Percentiles rank a stretch among this genome's conserved stretches.
These are phyloP conservation scores for Neoarius graeffei DNA, from an alignment of 2,113 vertebrate species.

Conservation along the genomic window DNA sequence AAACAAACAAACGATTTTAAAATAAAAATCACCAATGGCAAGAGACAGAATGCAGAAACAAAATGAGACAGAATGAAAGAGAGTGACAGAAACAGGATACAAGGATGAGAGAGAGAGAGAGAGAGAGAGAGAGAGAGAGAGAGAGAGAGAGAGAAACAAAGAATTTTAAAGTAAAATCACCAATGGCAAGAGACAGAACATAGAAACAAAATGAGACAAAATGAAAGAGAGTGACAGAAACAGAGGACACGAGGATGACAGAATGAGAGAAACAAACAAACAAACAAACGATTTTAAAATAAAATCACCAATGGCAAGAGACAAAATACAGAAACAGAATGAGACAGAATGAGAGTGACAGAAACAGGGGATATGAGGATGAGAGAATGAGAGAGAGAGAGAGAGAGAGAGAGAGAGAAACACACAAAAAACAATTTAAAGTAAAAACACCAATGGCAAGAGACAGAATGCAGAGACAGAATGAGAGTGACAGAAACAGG, in stretches of 20 bases:
- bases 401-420: constrained; percentile 12
- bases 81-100: neutral
- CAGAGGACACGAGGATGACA: no score
- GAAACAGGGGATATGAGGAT: neutral
- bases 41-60: no score
- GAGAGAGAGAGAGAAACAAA: neutral
- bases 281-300: neutral
- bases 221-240: neutral
- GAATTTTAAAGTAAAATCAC: no score
- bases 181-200: no score
- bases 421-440: neutral
- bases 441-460: no score
- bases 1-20: neutral
- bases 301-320: neutral
- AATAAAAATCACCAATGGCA: neutral
- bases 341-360: neutral
- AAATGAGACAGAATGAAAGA: neutral
- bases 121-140: neutral
- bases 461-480: neutral
- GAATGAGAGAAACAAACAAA: neutral
- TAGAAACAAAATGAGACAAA: neutral
- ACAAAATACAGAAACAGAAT: neutral
- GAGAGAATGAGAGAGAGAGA: constrained; percentile 21
- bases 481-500: neutral
- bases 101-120: neutral